These are phyloP conservation scores for Montipora foliosa DNA, from an alignment of 64 coral and sea anemone genomes.

Conservation along the genomic window DNA sequence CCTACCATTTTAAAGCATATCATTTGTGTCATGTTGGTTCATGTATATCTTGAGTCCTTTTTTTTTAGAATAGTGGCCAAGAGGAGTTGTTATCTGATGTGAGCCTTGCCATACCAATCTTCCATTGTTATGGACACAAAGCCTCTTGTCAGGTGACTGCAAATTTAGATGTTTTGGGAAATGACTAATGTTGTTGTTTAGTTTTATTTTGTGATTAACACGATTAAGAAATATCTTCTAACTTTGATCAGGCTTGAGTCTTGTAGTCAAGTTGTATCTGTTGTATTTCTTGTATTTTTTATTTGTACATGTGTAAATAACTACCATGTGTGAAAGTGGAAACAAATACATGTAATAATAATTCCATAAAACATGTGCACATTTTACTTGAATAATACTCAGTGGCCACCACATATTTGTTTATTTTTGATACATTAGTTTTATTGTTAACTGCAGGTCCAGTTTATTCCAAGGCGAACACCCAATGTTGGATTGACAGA, in stretches of 20 bases:
- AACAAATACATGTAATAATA: too few relatives aligned
- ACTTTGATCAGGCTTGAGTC: too few relatives aligned
- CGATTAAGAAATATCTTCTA: background rate
- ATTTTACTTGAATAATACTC: background rate
- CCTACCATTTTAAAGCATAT: background rate
- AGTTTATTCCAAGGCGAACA: constrained; percentile 67
- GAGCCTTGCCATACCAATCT: constrained; percentile 69
- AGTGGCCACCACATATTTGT: background rate
- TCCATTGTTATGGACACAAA: constrained; percentile 90
- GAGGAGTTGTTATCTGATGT: constrained; percentile 56
- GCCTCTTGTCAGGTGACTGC: constrained; percentile 72
- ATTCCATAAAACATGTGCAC: too few relatives aligned
- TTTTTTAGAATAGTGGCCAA: constrained; percentile 54
- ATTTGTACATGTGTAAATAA: too few relatives aligned
- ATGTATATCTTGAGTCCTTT: background rate
- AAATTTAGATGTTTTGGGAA: constrained; percentile 3
- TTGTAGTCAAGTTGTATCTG: too few relatives aligned
- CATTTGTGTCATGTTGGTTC: background rate
- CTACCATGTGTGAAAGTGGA: too few relatives aligned
- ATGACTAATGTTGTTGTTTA: background rate
- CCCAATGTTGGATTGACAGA: too few relatives aligned
- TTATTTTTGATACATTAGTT: background rate
- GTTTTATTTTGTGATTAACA: background rate
- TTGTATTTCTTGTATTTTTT: background rate
- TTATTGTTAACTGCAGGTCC: constrained; percentile 22